These are phyloP conservation scores for Sturnira hondurensis DNA, from an alignment of 2,113 vertebrate genomes.

Conservation along the genomic window DNA sequence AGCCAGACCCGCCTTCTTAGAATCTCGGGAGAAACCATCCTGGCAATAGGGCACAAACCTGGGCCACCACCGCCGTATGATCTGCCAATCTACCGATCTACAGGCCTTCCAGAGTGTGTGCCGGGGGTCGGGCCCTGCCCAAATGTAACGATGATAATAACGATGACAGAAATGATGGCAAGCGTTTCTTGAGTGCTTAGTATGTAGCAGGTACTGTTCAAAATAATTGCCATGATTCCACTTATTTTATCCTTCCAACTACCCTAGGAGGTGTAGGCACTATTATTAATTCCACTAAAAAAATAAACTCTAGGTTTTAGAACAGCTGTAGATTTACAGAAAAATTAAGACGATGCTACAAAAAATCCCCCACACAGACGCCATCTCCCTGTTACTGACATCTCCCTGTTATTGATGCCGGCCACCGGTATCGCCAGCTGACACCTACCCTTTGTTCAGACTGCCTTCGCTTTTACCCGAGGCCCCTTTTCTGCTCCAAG, in stretches of 20 bases:
- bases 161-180: neutral
- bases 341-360: neutral
- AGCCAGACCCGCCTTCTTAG: neutral
- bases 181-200: neutral
- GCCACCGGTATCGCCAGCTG: too few species aligned
- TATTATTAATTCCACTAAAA: neutral
- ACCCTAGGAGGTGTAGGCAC: neutral
- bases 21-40: neutral
- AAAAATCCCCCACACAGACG: neutral
- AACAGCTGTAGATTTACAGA: neutral
- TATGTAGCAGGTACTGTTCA: neutral
- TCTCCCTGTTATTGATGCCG: neutral
- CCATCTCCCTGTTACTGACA: neutral
- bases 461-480: neutral
- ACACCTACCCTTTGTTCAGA: neutral
- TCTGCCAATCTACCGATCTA: accelerated
- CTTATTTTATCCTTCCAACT: neutral
- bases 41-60: neutral
- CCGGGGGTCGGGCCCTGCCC: neutral
- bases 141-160: too few species aligned
- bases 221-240: neutral
- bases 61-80: accelerated
- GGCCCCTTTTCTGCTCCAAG: neutral
- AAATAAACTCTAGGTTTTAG: neutral
- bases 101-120: too few species aligned